Percentiles rank a stretch among this genome's conserved stretches.
These are phyloP conservation scores for Turnix velox DNA, from an alignment of 2,113 vertebrate genomes.

Conservation along the genomic window DNA sequence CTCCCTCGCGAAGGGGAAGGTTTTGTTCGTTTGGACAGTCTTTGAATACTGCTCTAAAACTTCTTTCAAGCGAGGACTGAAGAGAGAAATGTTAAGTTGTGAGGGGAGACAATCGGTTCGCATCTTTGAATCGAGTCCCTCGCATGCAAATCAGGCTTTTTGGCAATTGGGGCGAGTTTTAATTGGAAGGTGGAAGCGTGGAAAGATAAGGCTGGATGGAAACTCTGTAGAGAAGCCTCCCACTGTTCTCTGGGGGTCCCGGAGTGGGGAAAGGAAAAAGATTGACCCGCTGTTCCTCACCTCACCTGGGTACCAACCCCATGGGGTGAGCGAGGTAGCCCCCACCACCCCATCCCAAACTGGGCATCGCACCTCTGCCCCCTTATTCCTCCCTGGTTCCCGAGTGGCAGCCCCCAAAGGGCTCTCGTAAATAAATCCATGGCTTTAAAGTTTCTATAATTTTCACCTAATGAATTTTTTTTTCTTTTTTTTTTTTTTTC, in stretches of 20 bases:
- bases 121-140: slow-evolving; percentile 55
- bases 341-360: neutral
- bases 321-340: neutral
- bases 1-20: slow-evolving; percentile 48
- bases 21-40: slow-evolving; percentile 67
- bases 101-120: slow-evolving; percentile 62
- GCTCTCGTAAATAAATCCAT: neutral
- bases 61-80: slow-evolving; percentile 64
- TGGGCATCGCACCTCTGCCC: neutral
- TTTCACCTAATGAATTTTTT: slow-evolving; percentile 35
- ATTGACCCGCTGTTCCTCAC: neutral
- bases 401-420: neutral
- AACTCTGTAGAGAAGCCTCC: neutral
- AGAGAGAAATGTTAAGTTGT: slow-evolving; percentile 65
- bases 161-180: slow-evolving; percentile 40
- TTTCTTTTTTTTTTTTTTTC: neutral
- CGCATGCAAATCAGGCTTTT: slow-evolving; percentile 63
- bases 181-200: slow-evolving; percentile 51
- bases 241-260: neutral
- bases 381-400: neutral
- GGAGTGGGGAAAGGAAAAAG: neutral
- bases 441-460: neutral
- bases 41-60: slow-evolving; percentile 65
- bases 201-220: neutral
- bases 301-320: neutral